Conservation (phyloP, 2,888 invertebrate genomes). For the Altica lythri region DNA sequence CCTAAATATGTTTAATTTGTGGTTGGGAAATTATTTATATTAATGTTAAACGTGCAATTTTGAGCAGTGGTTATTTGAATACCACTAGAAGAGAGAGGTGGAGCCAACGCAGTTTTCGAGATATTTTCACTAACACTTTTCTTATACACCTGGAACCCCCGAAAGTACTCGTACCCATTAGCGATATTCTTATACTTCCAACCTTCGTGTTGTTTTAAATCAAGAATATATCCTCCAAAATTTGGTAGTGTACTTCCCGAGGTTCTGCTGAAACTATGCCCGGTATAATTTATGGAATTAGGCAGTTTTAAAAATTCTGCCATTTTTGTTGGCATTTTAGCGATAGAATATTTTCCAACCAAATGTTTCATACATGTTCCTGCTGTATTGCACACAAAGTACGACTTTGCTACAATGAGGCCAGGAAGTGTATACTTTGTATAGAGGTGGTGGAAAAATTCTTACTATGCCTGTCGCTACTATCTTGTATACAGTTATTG, state of each 20-base stretch:
- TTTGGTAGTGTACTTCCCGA: conserved; percentile 6
- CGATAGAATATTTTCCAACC: background rate
- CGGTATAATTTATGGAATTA: conserved; percentile 5
- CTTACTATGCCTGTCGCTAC: no score
- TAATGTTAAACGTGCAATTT: no score
- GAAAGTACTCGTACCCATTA: background rate
- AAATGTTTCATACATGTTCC: conserved; percentile 6
- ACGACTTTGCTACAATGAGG: no score
- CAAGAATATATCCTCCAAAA: conserved; percentile 2
- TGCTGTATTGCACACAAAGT: background rate
- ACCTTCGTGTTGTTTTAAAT: background rate
- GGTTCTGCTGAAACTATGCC: conserved; percentile 8
- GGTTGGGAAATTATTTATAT: no score
- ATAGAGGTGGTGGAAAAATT: no score
- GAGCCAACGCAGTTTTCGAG: no score
- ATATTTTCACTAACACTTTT: background rate
- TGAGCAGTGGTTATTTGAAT: background rate
- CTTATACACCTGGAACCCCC: background rate
- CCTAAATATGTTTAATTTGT: no score
- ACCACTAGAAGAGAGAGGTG: no score
- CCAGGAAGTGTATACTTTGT: no score
- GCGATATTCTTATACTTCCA: background rate
- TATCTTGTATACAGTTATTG: no score
- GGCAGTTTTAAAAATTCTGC: conserved; percentile 4
- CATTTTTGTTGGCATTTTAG: conserved; percentile 10